These are phyloP conservation scores for Schizotus pectinicornis DNA, from an alignment of 2,888 invertebrate species.

Conservation along the genomic window DNA sequence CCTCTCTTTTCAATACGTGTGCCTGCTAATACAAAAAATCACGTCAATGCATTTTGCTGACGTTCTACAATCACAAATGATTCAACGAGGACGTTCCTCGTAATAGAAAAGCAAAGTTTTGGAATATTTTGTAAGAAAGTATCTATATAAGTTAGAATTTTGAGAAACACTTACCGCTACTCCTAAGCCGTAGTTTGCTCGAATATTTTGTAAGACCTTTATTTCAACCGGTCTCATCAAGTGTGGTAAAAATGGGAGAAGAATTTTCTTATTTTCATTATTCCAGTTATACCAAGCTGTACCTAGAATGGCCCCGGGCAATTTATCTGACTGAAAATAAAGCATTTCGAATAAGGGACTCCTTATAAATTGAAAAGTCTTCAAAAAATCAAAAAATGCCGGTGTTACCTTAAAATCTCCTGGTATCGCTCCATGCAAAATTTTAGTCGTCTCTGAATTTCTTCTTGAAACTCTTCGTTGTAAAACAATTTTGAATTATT, in stretches of 20 bases:
- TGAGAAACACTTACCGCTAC: not conserved
- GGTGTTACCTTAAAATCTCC: not conserved
- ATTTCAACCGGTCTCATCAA: not conserved
- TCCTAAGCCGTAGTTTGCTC: not conserved
- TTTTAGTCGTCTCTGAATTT: not conserved
- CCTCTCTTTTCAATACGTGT: no score
- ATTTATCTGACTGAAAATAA: not conserved
- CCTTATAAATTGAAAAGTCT: not conserved
- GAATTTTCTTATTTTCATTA: not conserved
- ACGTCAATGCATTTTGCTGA: no score
- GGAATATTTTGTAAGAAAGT: no score
- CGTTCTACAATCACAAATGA: no score
- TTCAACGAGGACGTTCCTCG: no score
- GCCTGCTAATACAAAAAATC: no score
- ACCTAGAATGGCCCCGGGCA: not conserved
- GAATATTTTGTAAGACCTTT: not conserved
- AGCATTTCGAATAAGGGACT: no score
- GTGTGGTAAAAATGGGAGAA: not conserved
- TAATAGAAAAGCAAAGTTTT: no score
- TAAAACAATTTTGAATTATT: not conserved
- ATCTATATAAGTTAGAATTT: no score
- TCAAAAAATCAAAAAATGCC: no score
- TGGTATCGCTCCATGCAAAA: not conserved
- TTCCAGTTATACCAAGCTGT: not conserved
- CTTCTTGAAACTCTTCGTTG: not conserved